phyloP scores from a whole-genome alignment of 2,797 vertebrate species.

The Acipenser oxyrinchus region DNA sequence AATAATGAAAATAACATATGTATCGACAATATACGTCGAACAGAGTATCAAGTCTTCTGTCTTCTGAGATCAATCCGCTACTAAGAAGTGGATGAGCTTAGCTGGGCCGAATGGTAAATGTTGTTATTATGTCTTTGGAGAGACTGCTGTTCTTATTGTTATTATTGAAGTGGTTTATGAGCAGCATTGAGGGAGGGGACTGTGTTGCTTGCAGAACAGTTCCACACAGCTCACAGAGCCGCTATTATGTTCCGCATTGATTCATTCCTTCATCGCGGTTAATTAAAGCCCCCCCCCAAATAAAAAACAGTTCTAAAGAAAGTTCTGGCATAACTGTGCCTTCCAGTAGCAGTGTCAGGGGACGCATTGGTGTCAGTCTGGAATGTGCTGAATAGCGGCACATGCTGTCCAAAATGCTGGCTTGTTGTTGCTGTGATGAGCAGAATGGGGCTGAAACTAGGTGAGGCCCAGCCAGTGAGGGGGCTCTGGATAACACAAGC shows the following conservation, averaged over 20 bases:
- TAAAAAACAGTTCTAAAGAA: constrained; percentile 42
- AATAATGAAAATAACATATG: no score
- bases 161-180: no score
- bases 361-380: constrained; percentile 55
- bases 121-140: no score
- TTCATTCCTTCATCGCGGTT: constrained; percentile 10
- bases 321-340: constrained; percentile 53
- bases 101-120: no score
- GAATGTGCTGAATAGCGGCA: constrained; percentile 64
- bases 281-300: constrained; percentile 28
- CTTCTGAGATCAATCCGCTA: no score
- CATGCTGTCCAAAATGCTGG: constrained; percentile 44
- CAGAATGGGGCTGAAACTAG: constrained; percentile 34
- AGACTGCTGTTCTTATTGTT: no score
- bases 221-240: not conserved
- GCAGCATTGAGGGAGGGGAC: no score
- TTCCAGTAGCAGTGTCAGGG: constrained; percentile 42
- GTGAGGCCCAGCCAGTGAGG: not conserved
- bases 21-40: no score
- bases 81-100: no score
- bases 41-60: no score
- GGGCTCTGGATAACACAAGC: no score
- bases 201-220: not conserved
- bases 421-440: constrained; percentile 14
- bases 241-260: not conserved